A percentile compares a stretch with the other conserved stretches of the same genome.
Evolutionary conservation across 2,888 invertebrate genomes (phyloP).

Genomic region (Harpalus rubripes): DNA sequence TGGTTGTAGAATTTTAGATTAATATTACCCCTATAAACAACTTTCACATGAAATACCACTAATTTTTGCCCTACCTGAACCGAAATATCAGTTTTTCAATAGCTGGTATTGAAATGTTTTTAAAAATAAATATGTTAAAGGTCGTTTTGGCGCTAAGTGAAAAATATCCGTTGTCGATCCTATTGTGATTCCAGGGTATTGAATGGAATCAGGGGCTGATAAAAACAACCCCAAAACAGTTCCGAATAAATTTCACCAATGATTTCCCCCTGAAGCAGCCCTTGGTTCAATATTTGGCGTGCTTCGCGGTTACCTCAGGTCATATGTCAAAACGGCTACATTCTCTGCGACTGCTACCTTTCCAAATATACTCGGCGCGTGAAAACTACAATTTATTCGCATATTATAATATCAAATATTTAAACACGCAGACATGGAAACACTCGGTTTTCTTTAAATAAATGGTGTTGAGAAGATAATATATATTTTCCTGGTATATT

Average conservation of each 20-base stretch:
- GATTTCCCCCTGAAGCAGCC: constrained; percentile 17
- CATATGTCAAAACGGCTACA: constrained; percentile 14
- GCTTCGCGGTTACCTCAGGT: constrained; percentile 6
- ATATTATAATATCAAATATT: constrained; percentile 44
- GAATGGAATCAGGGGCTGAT: constrained; percentile 42
- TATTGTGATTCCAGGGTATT: constrained; percentile 38
- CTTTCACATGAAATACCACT: too few species aligned
- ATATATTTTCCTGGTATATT: constrained; percentile 46
- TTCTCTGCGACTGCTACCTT: not conserved
- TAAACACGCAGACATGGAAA: constrained; percentile 32
- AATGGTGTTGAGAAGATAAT: constrained; percentile 43
- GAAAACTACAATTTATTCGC: constrained; percentile 38
- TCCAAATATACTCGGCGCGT: constrained; percentile 2
- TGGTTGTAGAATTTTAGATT: too few species aligned
- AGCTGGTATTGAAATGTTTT: not conserved
- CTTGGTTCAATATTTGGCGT: constrained; percentile 35
- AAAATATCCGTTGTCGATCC: constrained; percentile 33
- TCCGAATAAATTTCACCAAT: constrained; percentile 42
- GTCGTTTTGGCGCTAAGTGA: constrained; percentile 29
- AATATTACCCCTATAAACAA: too few species aligned
- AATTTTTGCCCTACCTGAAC: not conserved
- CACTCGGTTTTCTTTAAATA: constrained; percentile 26
- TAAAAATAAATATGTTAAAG: constrained; percentile 15
- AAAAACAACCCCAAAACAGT: constrained; percentile 39
- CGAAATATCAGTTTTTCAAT: not conserved